Evolutionary conservation across 2,797 vertebrate species (phyloP), one percentile per base, ranked within the genome.

Genomic region (Calcarius lapponicus): DNA sequence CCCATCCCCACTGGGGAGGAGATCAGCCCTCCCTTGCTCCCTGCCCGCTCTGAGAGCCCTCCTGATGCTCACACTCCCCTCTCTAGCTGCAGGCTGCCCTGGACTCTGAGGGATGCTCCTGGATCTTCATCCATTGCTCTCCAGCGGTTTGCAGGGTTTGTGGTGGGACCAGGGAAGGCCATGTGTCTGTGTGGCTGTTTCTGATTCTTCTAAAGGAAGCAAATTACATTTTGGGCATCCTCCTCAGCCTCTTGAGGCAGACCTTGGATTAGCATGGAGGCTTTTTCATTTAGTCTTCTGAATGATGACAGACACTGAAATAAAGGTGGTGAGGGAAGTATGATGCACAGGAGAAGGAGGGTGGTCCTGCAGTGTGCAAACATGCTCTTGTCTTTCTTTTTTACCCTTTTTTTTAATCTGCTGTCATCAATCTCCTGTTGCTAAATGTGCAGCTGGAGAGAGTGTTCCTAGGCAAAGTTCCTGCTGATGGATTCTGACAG

Each of bases 401-500:
- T 58, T 71, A 22, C 24, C 6, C 13, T 12, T 17, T 15, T n/a
- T n/a, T 80, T 21, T 48, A 58, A 85, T 54, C 66, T 90, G 25
- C 43, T 87, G 32, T 60, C 53, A 64, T 89, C 66, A 43, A 16
- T 76, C 64, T 80, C 81, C 65, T 42, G 40, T 40, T 93, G 86
- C 71, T 93, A 88, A 96, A 91, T 4, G 42, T 75, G 73, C 78
- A 89, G 42, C 82, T 7, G 4, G 57, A 83, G 90, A 90, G 71
- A 32, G 2, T 31, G 40, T 82, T 96, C 72, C 43, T 19, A n/a
- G 73, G 66, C 64, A 86, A 60, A 48, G 51, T 31, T 92, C 66
- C 29, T 20, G 54, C 83, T 90, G 93, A 93, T 94, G 32, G 75
- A 53, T 93, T 95, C 91, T 96, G 96, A 96, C 95, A 95, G 91